A percentile compares a stretch with the other conserved stretches of the same genome.
phyloP scores from a whole-genome alignment of 2,797 vertebrate genomes.

The Gadopsis bispinosus region DNA sequence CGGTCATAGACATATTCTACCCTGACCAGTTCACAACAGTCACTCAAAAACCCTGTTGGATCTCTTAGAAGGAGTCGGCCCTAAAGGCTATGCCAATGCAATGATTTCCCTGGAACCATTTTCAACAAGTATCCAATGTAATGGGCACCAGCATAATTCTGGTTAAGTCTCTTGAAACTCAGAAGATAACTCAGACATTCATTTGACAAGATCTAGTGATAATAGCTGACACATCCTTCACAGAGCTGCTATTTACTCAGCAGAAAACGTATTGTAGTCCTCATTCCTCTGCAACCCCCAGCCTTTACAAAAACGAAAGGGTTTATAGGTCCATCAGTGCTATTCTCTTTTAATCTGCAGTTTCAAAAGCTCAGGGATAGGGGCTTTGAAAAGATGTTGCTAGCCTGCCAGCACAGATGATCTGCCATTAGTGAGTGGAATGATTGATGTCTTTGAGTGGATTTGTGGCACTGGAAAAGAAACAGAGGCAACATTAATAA shows the following conservation, averaged over 20 bases:
- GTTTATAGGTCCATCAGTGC: conserved; percentile 31
- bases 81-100: not conserved
- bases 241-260: conserved; percentile 1
- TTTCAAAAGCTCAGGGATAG: conserved; percentile 34
- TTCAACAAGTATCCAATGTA: not conserved
- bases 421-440: conserved; percentile 73
- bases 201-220: conserved; percentile 22
- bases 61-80: not conserved
- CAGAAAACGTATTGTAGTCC: not conserved
- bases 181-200: conserved; percentile 3
- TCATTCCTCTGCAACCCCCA: not conserved
- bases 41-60: not conserved
- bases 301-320: not conserved
- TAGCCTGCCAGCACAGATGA: conserved; percentile 59
- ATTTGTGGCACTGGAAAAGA: conserved; percentile 70
- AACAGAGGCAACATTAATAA: conserved; percentile 81
- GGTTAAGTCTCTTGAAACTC: conserved; percentile 1
- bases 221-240: conserved; percentile 11
- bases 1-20: not conserved
- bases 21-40: not conserved
- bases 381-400: conserved; percentile 59
- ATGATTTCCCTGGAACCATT: not conserved
- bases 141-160: not conserved
- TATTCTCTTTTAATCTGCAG: conserved; percentile 48
- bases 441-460: conserved; percentile 78